phyloP scores from a whole-genome alignment of 2,888 invertebrate species.

The Apamea epomidion region DNA sequence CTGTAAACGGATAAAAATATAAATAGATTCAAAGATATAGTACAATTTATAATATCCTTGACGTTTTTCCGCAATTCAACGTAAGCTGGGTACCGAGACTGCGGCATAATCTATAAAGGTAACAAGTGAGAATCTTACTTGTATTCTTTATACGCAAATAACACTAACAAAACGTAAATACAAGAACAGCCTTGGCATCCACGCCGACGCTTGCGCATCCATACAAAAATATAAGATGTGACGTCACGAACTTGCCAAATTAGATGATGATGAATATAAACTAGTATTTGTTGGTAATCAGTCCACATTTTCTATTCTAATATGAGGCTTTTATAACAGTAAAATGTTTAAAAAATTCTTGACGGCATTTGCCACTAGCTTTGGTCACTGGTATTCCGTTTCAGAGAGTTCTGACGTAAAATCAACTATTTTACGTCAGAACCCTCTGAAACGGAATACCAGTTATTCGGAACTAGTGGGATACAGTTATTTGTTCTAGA shows the following conservation, averaged over 20 bases:
- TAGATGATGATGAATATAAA: constrained; percentile 63
- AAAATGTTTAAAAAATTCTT: not conserved
- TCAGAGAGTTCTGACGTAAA: too few relatives aligned
- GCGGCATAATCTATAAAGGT: constrained; percentile 40
- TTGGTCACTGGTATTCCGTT: too few relatives aligned
- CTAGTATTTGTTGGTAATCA: constrained; percentile 30
- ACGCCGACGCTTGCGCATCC: constrained; percentile 70
- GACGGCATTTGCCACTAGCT: not conserved
- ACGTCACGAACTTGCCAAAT: constrained; percentile 70
- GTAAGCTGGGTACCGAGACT: constrained; percentile 26
- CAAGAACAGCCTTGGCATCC: constrained; percentile 76
- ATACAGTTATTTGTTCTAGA: constrained; percentile 17
- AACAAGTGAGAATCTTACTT: constrained; percentile 39
- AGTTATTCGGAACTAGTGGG: constrained; percentile 8
- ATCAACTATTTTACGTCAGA: not conserved
- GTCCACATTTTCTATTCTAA: constrained; percentile 18
- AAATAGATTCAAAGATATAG: constrained; percentile 38
- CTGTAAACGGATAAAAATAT: constrained; percentile 37
- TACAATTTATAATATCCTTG: constrained; percentile 62
- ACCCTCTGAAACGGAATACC: not conserved
- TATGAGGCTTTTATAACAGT: not conserved
- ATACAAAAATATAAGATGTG: constrained; percentile 70
- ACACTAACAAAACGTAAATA: constrained; percentile 69
- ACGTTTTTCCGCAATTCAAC: constrained; percentile 63
- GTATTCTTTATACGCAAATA: constrained; percentile 51